Base-by-base conservation (phyloP, 1,140 invertebrate genomes). In the Coptotermes formosanus region DNA sequence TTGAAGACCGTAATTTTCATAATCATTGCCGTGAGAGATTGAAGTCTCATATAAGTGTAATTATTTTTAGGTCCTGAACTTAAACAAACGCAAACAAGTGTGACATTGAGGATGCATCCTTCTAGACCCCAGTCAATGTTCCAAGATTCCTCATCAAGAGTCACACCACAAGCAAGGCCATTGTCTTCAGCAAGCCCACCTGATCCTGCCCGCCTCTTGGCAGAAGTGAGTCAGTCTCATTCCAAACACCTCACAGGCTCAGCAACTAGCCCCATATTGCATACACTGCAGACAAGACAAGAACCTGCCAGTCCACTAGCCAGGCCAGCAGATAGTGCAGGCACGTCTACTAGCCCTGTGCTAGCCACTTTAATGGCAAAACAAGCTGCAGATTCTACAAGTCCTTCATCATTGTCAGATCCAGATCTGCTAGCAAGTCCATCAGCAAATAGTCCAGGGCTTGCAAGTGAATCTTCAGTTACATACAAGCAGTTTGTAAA, bases 401-500 rank as follows among this genome's bases (percentile, higher is more conserved):
- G 64, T 30, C 64, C 64, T n/a, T 75, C 64, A 6, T 75, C 64
- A 0, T 0, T 75, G 25, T 75, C 64, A 75, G 64, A 75, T 30
- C 64, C 64, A 25, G 64, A 75, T 25, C 64, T 75, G 6, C 2
- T 75, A 12, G 64, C 64, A 30, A 75, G 64, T 38, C 83, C 45
- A 19, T 38, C n/a, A 32, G 83, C 83, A 23, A 21, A 12, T 45
- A 52, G 83, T 84, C 64, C 64, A 75, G 87, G 87, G 48, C 43
- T 85, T 38, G 85, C 87, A 59, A 86, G 86, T 16, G 84, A 86
- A 82, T 44, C 87, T 48, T 48, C 48, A 0, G 45, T 84, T 52
- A 44, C 82, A 83, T 83, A 44, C 25, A 88, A 84, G 38, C 87
- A 88, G 85, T 87, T 87, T 85, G 86, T 45, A 82, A 86, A 88